A percentile compares a stretch with the other conserved stretches of the same genome.
Evolutionary conservation across 2,113 vertebrate species (phyloP).

Genomic region (Acanthisitta chloris): DNA sequence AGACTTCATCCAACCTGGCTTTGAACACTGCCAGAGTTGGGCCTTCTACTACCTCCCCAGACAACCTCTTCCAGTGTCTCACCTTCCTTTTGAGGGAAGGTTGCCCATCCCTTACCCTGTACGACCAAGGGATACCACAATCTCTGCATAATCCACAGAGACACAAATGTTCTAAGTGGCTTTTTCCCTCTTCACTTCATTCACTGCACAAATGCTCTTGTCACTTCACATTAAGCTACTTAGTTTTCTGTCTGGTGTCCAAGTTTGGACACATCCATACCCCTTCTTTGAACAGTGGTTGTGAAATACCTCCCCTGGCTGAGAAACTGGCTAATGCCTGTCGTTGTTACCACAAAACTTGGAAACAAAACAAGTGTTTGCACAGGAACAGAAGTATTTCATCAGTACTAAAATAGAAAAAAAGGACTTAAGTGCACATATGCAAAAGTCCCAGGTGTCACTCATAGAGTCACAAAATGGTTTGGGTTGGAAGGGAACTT

Average conservation of each 20-base stretch:
- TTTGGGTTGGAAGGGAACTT: neutral
- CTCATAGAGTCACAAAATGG: neutral
- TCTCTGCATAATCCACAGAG: neutral
- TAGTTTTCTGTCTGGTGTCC: neutral
- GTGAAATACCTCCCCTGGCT: neutral
- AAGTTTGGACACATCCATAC: neutral
- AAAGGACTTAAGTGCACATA: neutral
- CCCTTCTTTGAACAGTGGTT: neutral
- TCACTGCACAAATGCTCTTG: neutral
- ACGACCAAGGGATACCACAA: neutral
- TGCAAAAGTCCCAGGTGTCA: neutral
- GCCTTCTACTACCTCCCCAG: no score
- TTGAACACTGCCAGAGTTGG: no score
- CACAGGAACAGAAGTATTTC: neutral
- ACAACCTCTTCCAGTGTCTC: no score
- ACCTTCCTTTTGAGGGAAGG: neutral
- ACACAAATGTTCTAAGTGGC: neutral
- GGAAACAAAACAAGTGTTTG: neutral
- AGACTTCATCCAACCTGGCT: no score
- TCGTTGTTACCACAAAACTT: neutral
- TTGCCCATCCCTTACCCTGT: neutral
- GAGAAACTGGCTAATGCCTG: neutral
- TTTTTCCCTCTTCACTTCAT: neutral
- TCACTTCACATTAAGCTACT: neutral
- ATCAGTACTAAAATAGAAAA: neutral